Conservation (phyloP, 2,888 invertebrate genomes). For the Polydrusus cervinus region DNA sequence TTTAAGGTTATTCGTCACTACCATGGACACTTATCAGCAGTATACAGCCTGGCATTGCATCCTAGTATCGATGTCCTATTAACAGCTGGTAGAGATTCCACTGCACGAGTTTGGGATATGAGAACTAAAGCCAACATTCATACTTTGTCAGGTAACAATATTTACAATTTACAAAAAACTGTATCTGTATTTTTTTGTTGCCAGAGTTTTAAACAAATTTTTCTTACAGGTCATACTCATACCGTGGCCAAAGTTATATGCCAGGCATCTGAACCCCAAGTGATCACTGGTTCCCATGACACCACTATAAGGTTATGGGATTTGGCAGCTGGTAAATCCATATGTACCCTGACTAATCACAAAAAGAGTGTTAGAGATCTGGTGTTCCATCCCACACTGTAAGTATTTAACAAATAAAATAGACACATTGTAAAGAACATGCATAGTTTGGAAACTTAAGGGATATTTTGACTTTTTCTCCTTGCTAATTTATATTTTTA, state of each 20-base stretch:
- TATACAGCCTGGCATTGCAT: constrained; percentile 94
- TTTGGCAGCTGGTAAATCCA: constrained; percentile 94
- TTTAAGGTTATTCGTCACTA: constrained; percentile 94
- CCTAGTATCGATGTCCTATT: constrained; percentile 96
- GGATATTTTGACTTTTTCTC: too few species aligned
- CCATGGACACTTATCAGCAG: constrained; percentile 98
- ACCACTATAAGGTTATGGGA: constrained; percentile 98
- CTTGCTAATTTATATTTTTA: too few species aligned
- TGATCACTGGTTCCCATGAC: constrained; percentile 95
- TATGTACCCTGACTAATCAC: constrained; percentile 97
- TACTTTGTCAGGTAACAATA: constrained; percentile 77
- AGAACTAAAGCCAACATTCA: constrained; percentile 98
- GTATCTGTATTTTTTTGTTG: background rate
- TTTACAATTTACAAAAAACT: too few species aligned
- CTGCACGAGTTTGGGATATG: constrained; percentile 99
- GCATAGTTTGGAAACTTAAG: too few species aligned
- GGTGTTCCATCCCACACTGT: constrained; percentile 83
- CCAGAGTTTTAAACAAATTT: background rate
- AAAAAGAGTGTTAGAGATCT: constrained; percentile 94
- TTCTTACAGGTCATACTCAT: constrained; percentile 88
- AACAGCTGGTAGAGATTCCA: constrained; percentile 95
- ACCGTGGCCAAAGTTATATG: constrained; percentile 96
- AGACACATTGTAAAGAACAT: too few species aligned
- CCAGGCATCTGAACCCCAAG: constrained; percentile 92
- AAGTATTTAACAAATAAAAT: constrained; percentile 60